phyloP scores from a whole-genome alignment of 2,888 invertebrate genomes.

The Luffia ferchaultella region DNA sequence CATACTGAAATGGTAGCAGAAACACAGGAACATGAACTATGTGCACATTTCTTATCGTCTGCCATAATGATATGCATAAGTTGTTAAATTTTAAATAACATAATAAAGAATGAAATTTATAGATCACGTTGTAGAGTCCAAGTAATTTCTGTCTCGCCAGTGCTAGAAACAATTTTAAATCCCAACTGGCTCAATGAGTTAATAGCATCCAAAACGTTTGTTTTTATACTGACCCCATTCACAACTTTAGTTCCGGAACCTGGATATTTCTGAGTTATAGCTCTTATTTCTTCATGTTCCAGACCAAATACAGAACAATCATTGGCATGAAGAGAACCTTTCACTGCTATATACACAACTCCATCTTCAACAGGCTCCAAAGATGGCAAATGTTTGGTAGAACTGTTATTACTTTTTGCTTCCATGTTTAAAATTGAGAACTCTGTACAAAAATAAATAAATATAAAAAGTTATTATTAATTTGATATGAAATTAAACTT shows the following conservation, averaged over 20 bases:
- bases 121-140: constrained; percentile 86
- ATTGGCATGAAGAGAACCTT: constrained; percentile 78
- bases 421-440: constrained; percentile 33
- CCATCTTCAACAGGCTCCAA: constrained; percentile 52
- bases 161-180: constrained; percentile 78
- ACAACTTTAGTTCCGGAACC: constrained; percentile 69
- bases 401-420: constrained; percentile 38
- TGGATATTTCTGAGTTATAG: constrained; percentile 74
- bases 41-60: constrained; percentile 33
- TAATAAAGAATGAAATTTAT: constrained; percentile 39
- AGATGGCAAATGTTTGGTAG: constrained; percentile 24
- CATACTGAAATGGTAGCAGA: constrained; percentile 51
- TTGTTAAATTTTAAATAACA: constrained; percentile 1
- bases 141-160: constrained; percentile 82
- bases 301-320: constrained; percentile 82
- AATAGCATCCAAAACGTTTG: constrained; percentile 73
- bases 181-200: constrained; percentile 81
- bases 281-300: constrained; percentile 72
- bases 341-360: constrained; percentile 78
- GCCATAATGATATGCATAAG: constrained; percentile 28
- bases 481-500: background rate
- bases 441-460: constrained; percentile 2
- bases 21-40: constrained; percentile 34
- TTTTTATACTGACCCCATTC: constrained; percentile 77
- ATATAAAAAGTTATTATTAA: background rate